A percentile compares a stretch with the other conserved stretches of the same genome.
Conservation (phyloP, 2,797 vertebrate genomes). For the Oryzias sinensis region DNA sequence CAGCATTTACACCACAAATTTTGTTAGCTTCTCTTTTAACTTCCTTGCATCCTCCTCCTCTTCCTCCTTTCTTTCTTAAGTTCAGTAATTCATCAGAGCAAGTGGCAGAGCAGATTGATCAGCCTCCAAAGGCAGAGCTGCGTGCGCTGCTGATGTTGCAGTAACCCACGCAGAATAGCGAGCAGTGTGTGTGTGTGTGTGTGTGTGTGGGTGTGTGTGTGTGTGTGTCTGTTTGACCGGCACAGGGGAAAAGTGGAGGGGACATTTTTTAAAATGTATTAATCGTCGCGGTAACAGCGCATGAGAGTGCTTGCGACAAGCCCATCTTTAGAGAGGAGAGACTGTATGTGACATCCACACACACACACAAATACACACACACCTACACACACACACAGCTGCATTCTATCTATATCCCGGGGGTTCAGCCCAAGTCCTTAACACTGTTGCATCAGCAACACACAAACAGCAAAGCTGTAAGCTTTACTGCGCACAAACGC, state of each 20-base stretch:
- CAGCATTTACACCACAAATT: background rate
- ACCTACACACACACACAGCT: slow-evolving; percentile 11
- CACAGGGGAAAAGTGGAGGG: slow-evolving; percentile 73
- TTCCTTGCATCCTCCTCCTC: slow-evolving; percentile 3
- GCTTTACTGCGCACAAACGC: slow-evolving; percentile 23
- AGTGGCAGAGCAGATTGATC: slow-evolving; percentile 79
- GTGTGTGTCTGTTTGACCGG: slow-evolving; percentile 35
- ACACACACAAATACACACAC: slow-evolving; percentile 18
- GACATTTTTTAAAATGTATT: slow-evolving; percentile 83
- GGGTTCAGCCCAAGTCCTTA: slow-evolving; percentile 56
- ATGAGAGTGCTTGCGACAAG: slow-evolving; percentile 69
- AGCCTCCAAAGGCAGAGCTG: slow-evolving; percentile 76
- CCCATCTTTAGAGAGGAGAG: slow-evolving; percentile 60
- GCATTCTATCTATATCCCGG: slow-evolving; percentile 64
- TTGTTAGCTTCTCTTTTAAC: slow-evolving; percentile 24
- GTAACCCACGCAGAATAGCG: slow-evolving; percentile 73
- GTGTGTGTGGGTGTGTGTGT: slow-evolving; percentile 36
- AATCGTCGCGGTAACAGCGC: slow-evolving; percentile 73
- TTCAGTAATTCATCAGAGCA: slow-evolving; percentile 76
- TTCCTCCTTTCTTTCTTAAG: slow-evolving; percentile 40
- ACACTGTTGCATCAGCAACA: slow-evolving; percentile 41
- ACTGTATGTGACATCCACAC: slow-evolving; percentile 50
- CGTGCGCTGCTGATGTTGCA: slow-evolving; percentile 80
- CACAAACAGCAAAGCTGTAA: slow-evolving; percentile 21
- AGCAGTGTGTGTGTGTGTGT: slow-evolving; percentile 55